Evolutionary conservation across 2,797 vertebrate species (phyloP).

Genomic region (Numenius phaeopus): DNA sequence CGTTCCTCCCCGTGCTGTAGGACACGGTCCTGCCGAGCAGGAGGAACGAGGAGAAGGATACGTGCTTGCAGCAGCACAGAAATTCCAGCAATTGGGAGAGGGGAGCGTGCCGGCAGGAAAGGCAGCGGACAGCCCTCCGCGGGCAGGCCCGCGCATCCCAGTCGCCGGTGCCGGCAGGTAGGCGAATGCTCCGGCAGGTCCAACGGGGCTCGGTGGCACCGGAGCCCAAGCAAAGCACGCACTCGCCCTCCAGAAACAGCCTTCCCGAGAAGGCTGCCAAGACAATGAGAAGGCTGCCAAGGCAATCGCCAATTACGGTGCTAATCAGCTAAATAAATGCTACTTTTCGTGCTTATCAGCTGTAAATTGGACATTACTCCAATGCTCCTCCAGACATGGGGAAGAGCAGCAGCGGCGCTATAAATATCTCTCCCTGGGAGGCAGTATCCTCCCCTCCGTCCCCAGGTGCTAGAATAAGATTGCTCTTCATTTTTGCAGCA

Average conservation of each 20-base stretch:
- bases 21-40: neutral
- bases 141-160: neutral
- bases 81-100: neutral
- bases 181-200: neutral
- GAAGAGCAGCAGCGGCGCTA: neutral
- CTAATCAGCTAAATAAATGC: constrained; percentile 26
- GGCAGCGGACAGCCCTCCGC: accelerated
- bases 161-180: accelerated
- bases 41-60: neutral
- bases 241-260: neutral
- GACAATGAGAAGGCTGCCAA: neutral
- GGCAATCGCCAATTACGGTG: neutral
- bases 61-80: neutral
- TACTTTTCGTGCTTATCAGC: neutral
- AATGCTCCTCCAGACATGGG: neutral
- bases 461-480: neutral
- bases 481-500: neutral
- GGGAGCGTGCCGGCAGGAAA: neutral
- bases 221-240: neutral
- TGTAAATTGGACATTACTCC: constrained; percentile 3
- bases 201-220: neutral
- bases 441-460: neutral
- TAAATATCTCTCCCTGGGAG: neutral
- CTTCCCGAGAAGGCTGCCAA: neutral
- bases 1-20: neutral